phyloP scores from a whole-genome alignment of 2,888 invertebrate genomes.

The Julus scandinavius region DNA sequence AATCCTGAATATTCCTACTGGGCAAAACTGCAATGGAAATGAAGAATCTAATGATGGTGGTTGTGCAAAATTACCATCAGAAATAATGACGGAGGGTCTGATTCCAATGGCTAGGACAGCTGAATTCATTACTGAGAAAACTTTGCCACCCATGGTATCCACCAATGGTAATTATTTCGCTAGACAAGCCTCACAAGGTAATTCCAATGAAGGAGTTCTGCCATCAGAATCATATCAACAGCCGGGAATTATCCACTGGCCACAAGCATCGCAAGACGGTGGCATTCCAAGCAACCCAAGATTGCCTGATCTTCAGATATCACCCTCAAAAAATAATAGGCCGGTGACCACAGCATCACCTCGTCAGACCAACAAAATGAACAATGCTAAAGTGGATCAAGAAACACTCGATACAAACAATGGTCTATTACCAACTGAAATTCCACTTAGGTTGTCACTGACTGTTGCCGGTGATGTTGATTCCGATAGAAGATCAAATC shows the following conservation, averaged over 20 bases:
- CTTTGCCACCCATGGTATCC: not conserved
- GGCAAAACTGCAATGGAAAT: not conserved
- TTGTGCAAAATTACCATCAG: not conserved
- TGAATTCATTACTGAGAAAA: not conserved
- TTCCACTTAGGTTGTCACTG: conserved; percentile 61
- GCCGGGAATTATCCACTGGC: not conserved
- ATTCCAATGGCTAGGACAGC: not conserved
- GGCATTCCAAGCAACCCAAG: not conserved
- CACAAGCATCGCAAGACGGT: not conserved
- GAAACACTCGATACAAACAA: not conserved
- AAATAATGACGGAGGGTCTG: not conserved
- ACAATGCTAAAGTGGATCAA: conserved; percentile 55
- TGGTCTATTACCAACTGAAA: conserved; percentile 57
- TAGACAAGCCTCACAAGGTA: not conserved
- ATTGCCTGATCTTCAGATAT: not conserved
- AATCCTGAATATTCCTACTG: not conserved
- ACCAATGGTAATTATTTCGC: not conserved
- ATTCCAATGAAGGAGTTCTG: not conserved
- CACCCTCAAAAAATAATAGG: not conserved
- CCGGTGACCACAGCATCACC: not conserved
- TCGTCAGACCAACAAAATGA: not conserved
- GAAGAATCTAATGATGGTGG: not conserved
- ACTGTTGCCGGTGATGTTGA: conserved; percentile 60
- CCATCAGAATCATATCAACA: not conserved
- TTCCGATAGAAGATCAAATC: conserved; percentile 56